phyloP scores from a whole-genome alignment of 2,888 invertebrate species.

The Nebria salina region DNA sequence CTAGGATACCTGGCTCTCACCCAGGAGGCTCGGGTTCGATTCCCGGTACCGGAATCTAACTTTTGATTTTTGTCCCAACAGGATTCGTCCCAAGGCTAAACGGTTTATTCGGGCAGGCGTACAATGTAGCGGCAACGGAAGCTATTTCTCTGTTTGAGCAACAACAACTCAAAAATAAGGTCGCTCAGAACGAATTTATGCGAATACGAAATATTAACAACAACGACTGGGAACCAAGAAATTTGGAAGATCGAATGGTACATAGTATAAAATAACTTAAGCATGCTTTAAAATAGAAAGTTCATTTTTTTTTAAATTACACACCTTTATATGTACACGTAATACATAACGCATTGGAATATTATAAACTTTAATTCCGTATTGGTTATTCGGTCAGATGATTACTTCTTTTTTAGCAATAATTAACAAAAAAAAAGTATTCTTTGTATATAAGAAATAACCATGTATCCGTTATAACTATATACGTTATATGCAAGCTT shows the following conservation, averaged over 20 bases:
- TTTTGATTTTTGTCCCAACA: constrained; percentile 53
- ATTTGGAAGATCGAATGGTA: constrained; percentile 71
- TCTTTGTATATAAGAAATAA: too few species aligned
- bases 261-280: constrained; percentile 50
- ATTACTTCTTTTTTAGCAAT: too few species aligned
- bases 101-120: constrained; percentile 76
- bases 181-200: constrained; percentile 69
- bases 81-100: constrained; percentile 75
- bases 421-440: too few species aligned
- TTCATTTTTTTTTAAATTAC: too few species aligned
- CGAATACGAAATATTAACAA: constrained; percentile 70
- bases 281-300: too few species aligned
- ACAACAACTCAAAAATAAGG: constrained; percentile 68
- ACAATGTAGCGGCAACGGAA: constrained; percentile 76
- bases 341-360: too few species aligned
- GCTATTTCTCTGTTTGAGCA: constrained; percentile 77
- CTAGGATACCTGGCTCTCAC: constrained; percentile 79
- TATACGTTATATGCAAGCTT: constrained; percentile 57
- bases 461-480: too few species aligned
- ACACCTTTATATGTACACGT: too few species aligned
- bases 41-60: constrained; percentile 73
- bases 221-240: constrained; percentile 71
- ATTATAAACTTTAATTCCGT: too few species aligned
- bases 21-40: constrained; percentile 80
- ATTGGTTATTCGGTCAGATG: too few species aligned